These are phyloP conservation scores for Capromys pilorides DNA, from an alignment of 2,797 vertebrate species.

Conservation along the genomic window DNA sequence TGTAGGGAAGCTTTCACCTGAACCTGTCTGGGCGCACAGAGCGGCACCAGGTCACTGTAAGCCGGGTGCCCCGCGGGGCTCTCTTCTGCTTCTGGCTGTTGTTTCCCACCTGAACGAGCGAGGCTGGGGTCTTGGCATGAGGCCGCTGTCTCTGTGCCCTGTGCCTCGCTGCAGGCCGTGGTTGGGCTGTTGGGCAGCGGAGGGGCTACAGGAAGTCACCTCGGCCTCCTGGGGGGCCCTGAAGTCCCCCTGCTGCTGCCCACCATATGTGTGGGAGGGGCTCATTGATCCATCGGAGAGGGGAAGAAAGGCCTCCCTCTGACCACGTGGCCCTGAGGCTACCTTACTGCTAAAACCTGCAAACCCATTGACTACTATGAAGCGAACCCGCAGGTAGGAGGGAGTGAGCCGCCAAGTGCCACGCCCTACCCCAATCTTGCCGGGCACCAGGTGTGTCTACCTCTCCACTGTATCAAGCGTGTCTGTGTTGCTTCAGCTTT, in stretches of 20 bases:
- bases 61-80: neutral
- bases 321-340: neutral
- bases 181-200: neutral
- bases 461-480: neutral
- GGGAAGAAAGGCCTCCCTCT: neutral
- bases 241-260: neutral
- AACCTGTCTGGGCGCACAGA: neutral
- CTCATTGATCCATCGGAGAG: neutral
- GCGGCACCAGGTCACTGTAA: neutral
- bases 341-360: neutral
- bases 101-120: neutral
- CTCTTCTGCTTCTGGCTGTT: neutral
- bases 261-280: neutral
- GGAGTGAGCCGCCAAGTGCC: neutral
- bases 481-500: neutral
- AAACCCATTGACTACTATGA: neutral
- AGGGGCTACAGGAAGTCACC: neutral
- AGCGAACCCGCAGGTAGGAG: neutral
- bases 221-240: neutral
- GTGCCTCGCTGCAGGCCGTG: neutral
- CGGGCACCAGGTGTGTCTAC: neutral
- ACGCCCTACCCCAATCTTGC: neutral
- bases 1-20: neutral
- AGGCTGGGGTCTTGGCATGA: neutral
- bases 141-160: neutral